Base-by-base conservation (phyloP, 2,797 vertebrate species). In the Coracias cyanogaster region DNA sequence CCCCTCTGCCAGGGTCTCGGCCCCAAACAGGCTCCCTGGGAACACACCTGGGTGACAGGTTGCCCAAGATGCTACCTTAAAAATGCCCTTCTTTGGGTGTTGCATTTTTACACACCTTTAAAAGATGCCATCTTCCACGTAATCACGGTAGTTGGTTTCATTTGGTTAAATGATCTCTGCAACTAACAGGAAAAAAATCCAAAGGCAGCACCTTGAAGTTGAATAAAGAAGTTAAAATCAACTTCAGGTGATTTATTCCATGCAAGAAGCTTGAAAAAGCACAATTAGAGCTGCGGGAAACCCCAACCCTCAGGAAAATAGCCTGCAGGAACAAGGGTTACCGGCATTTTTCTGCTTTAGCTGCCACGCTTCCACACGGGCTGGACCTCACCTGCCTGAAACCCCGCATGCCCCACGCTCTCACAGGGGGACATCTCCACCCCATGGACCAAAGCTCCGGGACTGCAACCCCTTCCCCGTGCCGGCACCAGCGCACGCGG, bases 281-380 rank as follows among this genome's bases (percentile, higher is more conserved):
- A 12, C 25, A 6, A 6, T 2, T 5, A 51, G 49, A 65, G 29
- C 79, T 6, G 21, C 25, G 39, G 57, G 13, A 83, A 61, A 10
- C 10, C 20, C 25, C 39, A 57, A 2, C 22, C 41, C 48, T 21
- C 45, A 21, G 18, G 29, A 41, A 19, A 52, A 24, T 26, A 49
- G 7, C 29, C 31, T 3, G 10, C 64, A 25, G 54, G 29, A 52
- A 25, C 5, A 19, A 7, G 28, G 60, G 13, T 18, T 9, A 21
- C 9, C 5, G 3, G n/a, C 22, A 16, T 52, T 60, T 64, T 26
- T 15, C 35, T 16, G 1, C 16, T 70, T 31, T 2, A 39, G 15
- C 43, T 37, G 16, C 57, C 20, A 3, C 1, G 0, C 3, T 70
- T 29, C 37, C 1, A 4, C 37, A 2, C 0, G 0, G 33, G 15